Base-by-base conservation (phyloP, 2,888 invertebrate genomes). In the Pterostichus niger region DNA sequence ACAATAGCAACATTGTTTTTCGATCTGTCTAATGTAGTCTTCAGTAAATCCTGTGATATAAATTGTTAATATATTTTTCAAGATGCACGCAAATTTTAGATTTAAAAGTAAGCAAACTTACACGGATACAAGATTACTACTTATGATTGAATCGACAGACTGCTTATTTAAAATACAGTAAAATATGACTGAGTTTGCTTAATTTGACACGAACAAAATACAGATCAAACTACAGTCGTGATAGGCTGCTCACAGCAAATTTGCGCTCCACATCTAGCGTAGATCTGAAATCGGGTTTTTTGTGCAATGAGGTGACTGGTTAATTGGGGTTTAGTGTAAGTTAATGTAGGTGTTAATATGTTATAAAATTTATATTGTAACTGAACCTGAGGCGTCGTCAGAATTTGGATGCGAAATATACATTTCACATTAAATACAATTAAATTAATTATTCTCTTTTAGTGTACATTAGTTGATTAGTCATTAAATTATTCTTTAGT, bases 251-350 rank as follows among this genome's bases (percentile, higher is more conserved):
- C 17, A 17, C 11, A 56, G 81, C 75, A 44, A 75, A 44, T 71
- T 24, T 76, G 44, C 40, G 79, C 68, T 59, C 52, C 13, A 13
- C 79, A 64, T 73, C 15, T 44, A 33, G 71, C 73, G 83, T 59
- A 71, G 33, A 44, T 73, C 52, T 64, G 91, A 92, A 92, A 93
- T 95, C 94, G 95, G 95, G 95, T 94, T 94, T 93, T 93, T 94
- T 94, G 95, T 95, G 95, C 95, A 95, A 95, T 95, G 94, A 92
- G 93, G 93, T 94, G 94, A 93, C 92, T 92, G 94, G 93, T 92
- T 91, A 91, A 91, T 91, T 92, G 90, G 88, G 88, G 86, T 85
- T 85, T 82, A 64, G 31, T 83, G 35, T 76, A 75, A 76, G 75
- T 83, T 76, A 83, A 81, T 81, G 56, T 81, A 81, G 73, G 54